Evolutionary conservation across 2,888 invertebrate species (phyloP).

Genomic region (Steinernema hermaphroditum): DNA sequence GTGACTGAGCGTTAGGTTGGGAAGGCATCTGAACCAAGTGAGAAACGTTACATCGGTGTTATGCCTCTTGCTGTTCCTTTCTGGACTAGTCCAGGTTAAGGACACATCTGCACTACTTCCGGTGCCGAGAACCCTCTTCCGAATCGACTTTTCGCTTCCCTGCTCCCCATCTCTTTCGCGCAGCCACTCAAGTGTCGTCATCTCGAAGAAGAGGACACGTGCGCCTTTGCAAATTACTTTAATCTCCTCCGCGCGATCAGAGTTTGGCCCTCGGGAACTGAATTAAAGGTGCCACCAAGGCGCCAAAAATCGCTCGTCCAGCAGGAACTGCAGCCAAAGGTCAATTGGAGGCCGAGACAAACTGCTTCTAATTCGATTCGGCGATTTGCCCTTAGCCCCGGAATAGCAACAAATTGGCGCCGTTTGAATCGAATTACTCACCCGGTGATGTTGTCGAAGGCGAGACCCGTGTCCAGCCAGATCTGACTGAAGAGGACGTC

Average conservation of each 20-base stretch:
- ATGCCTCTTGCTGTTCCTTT: background rate
- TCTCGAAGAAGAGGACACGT: background rate
- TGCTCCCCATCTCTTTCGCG: too few species aligned
- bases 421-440: background rate
- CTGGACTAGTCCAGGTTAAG: background rate
- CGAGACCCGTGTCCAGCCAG: constrained; percentile 41
- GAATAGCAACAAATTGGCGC: background rate
- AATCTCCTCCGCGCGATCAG: background rate
- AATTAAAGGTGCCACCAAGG: too few species aligned
- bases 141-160: too few species aligned
- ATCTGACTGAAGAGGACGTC: constrained; percentile 43
- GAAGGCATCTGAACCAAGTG: constrained; percentile 45
- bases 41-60: too few species aligned
- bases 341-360: background rate
- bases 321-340: too few species aligned
- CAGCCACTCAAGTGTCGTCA: background rate
- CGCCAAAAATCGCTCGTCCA: too few species aligned
- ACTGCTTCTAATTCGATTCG: background rate
- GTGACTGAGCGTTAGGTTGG: constrained; percentile 50
- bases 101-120: too few species aligned
- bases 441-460: constrained; percentile 40
- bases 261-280: too few species aligned
- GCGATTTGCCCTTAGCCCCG: background rate
- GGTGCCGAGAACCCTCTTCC: too few species aligned
- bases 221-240: background rate